Percentiles rank a stretch among this genome's conserved stretches.
These are phyloP conservation scores for Cloeon dipterum DNA, from an alignment of 2,888 invertebrate species.

Conservation along the genomic window DNA sequence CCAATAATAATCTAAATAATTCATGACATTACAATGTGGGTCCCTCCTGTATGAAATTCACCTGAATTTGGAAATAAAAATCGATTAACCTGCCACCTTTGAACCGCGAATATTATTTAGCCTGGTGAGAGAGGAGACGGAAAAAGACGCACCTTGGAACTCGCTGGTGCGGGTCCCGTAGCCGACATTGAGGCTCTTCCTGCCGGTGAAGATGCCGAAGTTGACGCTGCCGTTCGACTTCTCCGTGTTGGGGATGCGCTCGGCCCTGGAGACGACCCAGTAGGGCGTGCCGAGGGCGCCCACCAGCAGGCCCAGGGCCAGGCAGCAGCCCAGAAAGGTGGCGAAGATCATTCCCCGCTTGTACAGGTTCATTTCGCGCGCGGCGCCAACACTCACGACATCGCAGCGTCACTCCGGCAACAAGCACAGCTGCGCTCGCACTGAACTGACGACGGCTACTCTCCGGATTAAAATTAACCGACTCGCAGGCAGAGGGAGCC, in stretches of 20 bases:
- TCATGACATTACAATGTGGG: too few relatives aligned
- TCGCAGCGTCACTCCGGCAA: neutral
- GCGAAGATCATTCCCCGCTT: slow-evolving; percentile 57
- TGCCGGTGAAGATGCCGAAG: slow-evolving; percentile 73
- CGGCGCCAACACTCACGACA: neutral
- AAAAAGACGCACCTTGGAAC: too few relatives aligned
- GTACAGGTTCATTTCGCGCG: slow-evolving; percentile 36
- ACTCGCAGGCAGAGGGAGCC: neutral
- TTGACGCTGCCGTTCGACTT: slow-evolving; percentile 51
- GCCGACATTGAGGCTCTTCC: slow-evolving; percentile 56
- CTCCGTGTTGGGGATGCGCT: slow-evolving; percentile 35
- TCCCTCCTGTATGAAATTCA: too few relatives aligned
- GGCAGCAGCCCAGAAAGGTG: slow-evolving; percentile 56
- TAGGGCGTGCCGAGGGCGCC: slow-evolving; percentile 65
- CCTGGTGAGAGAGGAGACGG: too few relatives aligned
- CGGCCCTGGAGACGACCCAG: slow-evolving; percentile 57
- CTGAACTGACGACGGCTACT: neutral
- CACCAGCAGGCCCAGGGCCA: slow-evolving; percentile 52
- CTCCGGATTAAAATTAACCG: neutral
- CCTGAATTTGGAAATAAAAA: too few relatives aligned
- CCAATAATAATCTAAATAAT: too few relatives aligned
- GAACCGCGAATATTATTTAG: too few relatives aligned
- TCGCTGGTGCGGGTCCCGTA: slow-evolving; percentile 62
- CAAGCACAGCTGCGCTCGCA: neutral
- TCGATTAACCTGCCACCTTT: too few relatives aligned